Percentiles rank a stretch among this genome's conserved stretches.
Conservation (phyloP, 2,113 vertebrate genomes). For the Cyprinus carpio region DNA sequence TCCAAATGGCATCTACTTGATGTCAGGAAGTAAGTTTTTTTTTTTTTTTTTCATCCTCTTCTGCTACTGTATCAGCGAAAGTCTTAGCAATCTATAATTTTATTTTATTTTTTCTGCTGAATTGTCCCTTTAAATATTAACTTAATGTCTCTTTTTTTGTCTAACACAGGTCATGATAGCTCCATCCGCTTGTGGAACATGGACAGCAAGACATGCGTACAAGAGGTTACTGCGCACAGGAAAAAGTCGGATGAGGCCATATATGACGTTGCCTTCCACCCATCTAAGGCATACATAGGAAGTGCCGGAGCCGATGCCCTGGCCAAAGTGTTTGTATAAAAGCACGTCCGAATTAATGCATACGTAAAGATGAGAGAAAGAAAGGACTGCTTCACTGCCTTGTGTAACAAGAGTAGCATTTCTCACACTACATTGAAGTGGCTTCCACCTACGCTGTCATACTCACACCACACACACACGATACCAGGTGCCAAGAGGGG, state of each 20-base stretch:
- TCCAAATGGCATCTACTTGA: constrained; percentile 99
- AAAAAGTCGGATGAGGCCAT: constrained; percentile 99
- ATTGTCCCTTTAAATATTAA: background rate
- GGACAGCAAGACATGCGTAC: constrained; percentile 98
- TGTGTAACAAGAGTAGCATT: constrained; percentile 75
- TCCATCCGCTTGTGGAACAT: constrained; percentile 99
- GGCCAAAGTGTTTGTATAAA: constrained; percentile 96
- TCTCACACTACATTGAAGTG: constrained; percentile 82
- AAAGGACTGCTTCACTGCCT: constrained; percentile 84
- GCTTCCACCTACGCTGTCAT: constrained; percentile 58
- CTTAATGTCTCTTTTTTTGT: constrained; percentile 23
- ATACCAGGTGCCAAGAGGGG: constrained; percentile 38
- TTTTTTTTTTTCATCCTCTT: background rate
- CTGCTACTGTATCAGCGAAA: background rate
- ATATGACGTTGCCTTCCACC: constrained; percentile 99
- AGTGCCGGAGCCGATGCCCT: constrained; percentile 97
- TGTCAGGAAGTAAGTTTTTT: constrained; percentile 94
- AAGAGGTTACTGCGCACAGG: constrained; percentile 98
- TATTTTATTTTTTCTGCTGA: background rate
- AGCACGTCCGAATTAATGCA: constrained; percentile 55
- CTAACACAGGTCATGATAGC: constrained; percentile 90
- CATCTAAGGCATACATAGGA: constrained; percentile 98
- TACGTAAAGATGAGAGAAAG: constrained; percentile 34
- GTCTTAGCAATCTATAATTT: background rate
- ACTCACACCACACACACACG: constrained; percentile 19